Base-by-base conservation (phyloP, 1,140 invertebrate genomes). In the Leptinotarsa lineolata region DNA sequence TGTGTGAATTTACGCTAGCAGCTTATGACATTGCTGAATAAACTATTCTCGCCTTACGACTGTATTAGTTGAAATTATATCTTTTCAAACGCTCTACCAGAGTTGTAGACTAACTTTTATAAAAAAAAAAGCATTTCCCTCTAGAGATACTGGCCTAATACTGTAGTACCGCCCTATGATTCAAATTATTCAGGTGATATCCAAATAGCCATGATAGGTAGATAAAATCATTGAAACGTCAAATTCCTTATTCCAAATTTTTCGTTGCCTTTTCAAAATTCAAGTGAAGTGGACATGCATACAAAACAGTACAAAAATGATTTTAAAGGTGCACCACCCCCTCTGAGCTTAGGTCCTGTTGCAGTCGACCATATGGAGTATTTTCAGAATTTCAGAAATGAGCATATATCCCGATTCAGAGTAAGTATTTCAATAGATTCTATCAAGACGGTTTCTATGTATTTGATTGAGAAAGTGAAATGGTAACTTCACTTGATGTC, bases 361-460 rank as follows among this genome's bases (percentile, higher is more conserved):
- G 77, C 82, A 60, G 66, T 67, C 8, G 73, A 74, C 5, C 73
- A 67, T 54, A 66, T 76, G 12, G 78, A 65, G 46, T 84, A 84
- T 73, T 85, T 85, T 68, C 80, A 84, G 30, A 79, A 81, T 45
- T 85, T 83, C 64, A 75, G 84, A 74, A 83, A 84, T 76, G 81
- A 85, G 69, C 74, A 79, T 12, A 63, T 85, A 68, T 84, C 83
- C 0, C 80, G 81, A 74, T 81, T 84, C 44, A 76, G 77, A 76
- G 84, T 85, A 78, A 72, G 20, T 20, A 22, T 63, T 63, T 63
- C 48, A 39, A 39, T 39, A n/a, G n/a, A n/a, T n/a, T n/a, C n/a
- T n/a, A n/a, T n/a, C n/a, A n/a, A n/a, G n/a, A n/a, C n/a, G n/a
- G n/a, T n/a, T n/a, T n/a, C n/a, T n/a, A n/a, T n/a, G n/a, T n/a